Evolutionary conservation across 1,140 invertebrate genomes (phyloP).

Genomic region (Zaprionus inermis): DNA sequence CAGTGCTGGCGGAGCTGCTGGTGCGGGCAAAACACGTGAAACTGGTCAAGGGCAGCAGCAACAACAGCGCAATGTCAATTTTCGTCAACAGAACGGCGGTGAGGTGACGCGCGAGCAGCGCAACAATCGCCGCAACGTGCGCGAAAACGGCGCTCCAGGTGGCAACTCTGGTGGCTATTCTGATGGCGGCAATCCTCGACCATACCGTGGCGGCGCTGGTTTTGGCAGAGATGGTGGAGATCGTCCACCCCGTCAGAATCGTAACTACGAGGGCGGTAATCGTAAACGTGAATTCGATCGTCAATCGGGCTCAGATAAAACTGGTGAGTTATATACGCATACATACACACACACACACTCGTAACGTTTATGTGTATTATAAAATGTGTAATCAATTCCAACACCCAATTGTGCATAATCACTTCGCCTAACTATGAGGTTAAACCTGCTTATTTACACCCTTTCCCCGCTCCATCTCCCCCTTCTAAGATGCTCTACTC

Average conservation of each 20-base stretch:
- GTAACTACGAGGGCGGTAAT: slow-evolving; percentile 88
- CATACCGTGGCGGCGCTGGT: slow-evolving; percentile 62
- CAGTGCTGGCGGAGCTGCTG: slow-evolving; percentile 47
- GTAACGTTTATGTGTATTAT: not conserved
- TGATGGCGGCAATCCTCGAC: slow-evolving; percentile 84
- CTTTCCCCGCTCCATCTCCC: not conserved
- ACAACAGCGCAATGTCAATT: slow-evolving; percentile 76
- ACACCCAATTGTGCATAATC: not conserved
- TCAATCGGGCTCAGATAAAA: slow-evolving; percentile 97
- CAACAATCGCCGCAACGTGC: slow-evolving; percentile 89
- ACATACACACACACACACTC: not conserved
- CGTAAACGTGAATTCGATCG: slow-evolving; percentile 96
- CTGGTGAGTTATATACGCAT: slow-evolving; percentile 86
- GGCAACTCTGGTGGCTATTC: slow-evolving; percentile 84
- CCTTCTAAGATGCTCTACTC: not conserved
- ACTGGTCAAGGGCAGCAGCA: slow-evolving; percentile 74
- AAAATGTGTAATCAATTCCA: not conserved
- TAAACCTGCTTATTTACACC: not conserved
- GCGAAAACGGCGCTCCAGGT: slow-evolving; percentile 86
- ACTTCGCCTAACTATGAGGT: not conserved
- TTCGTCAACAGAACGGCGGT: slow-evolving; percentile 81
- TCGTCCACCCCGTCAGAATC: slow-evolving; percentile 82
- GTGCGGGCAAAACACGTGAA: slow-evolving; percentile 69
- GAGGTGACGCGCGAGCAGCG: slow-evolving; percentile 88
- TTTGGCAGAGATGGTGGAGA: slow-evolving; percentile 62